Evolutionary conservation across 2,888 invertebrate species (phyloP), one percentile per base, ranked within the genome.

Genomic region (Ormyrus labotus): DNA sequence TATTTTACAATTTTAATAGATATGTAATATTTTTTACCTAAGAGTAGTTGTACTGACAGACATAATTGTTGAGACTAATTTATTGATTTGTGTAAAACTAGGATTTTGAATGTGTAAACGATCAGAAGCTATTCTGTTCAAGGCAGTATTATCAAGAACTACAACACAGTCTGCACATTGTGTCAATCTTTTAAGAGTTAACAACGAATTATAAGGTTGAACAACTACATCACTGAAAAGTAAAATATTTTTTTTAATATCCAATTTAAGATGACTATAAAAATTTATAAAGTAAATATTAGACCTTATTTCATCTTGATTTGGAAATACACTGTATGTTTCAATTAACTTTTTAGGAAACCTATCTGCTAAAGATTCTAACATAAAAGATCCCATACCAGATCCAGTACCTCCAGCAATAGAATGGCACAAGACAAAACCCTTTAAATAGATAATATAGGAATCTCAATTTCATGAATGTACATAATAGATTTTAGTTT

Each of bases 321-420:
- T 99, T 0, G 99, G 99, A 90, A 99, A 99, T 4, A 99, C 99
- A 88, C 99, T 99, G 91, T 99, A 99, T 0, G 99, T 99, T 92
- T 99, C 97, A 57, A 99, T 96, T 55, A 99, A 92, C 90, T 99
- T 99, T 91, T 99, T 99, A 0, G 99, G 99, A 91, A 98, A 99
- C 85, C 98, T 95, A 89, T 98, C 97, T 0, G 96, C 96, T 0
- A 98, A 92, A 82, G 96, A 95, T 90, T 98, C 97, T 83, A 98
- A 92, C 85, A 98, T 95, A 88, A 96, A 98, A 0, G 99, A 99
- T 5, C 99, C 99, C 96, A 99, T 97, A 19, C 99, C 99, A 0
- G 99, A 99, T 0, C 99, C 99, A 6, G 99, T 99, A 75, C 99
- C 99, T 67, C 99, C 99, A 71, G 99, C 99, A 90, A 99, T 99